Conservation (phyloP, 2,113 vertebrate genomes). For the Odobenus rosmarus region DNA sequence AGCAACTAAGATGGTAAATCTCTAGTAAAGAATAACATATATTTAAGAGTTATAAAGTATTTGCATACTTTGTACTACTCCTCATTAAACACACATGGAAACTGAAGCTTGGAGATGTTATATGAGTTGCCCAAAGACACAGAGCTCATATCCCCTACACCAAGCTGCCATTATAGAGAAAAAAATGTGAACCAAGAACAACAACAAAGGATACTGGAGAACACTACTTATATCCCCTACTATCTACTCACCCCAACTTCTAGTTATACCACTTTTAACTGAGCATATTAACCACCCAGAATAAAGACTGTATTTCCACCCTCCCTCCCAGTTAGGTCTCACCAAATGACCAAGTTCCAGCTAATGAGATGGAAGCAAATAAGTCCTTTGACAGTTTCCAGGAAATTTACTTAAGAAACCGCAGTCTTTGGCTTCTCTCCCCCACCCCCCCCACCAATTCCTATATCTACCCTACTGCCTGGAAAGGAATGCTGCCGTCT, state of each 20-base stretch:
- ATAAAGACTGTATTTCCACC: background rate
- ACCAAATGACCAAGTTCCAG: background rate
- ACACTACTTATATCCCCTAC: background rate
- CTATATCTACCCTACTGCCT: background rate
- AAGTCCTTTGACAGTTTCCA: background rate
- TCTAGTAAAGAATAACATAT: background rate
- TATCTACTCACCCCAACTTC: background rate
- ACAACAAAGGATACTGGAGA: background rate
- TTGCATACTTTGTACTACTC: background rate
- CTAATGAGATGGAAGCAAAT: background rate
- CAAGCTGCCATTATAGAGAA: background rate
- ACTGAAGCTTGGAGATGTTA: background rate
- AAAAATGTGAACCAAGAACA: background rate
- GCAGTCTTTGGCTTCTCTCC: background rate
- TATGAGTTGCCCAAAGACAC: background rate
- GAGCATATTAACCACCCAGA: background rate
- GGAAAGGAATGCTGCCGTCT: background rate
- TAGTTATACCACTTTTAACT: background rate
- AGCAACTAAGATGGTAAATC: background rate
- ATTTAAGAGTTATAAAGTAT: background rate
- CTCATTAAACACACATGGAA: background rate
- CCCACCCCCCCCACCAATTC: fast-evolving
- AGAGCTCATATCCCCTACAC: background rate
- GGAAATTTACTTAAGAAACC: constrained; percentile 32
- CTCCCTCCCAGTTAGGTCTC: background rate